Base-by-base conservation (phyloP, 35 echinoderm and acorn worm genomes). In the Heliocidaris erythrogramma region DNA sequence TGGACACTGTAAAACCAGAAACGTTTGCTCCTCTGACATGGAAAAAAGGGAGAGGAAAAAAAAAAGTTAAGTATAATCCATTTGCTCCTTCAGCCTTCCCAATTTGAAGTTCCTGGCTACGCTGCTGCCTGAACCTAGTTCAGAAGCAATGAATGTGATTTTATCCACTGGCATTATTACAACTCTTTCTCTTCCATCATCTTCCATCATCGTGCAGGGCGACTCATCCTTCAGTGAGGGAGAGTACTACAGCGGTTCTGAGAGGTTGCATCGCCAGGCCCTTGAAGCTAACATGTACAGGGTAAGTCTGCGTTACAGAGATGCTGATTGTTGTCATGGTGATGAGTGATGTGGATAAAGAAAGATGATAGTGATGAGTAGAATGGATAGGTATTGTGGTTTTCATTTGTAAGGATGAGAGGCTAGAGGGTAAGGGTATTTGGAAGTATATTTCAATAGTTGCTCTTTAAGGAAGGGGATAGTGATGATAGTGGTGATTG, bases 281-380 rank as follows among this genome's bases (percentile, higher is more conserved):
- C 21, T 50, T 7, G 91, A 92, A 48, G 91, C 47, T 13, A 92
- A 30, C 11, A 30, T 52, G 91, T 92, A 50, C 48, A 92, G 47
- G 91, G 91, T 92, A 92, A 92, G 91, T 50, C n/a, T 24, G 30
- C 24, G 7, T 92, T 8, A n/a, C 27, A 30, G 32, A 30, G 89
- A 91, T 91, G 89, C 12, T 92, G 90, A 35, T 92, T 6, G 27
- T 92, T 32, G 50, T 42, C 12, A 92, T 92, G 91, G 48, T n/a
- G 49, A 59, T 92, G 91, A 92, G 18, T 52, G 91, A 92, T 92
- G 49, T 30, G 2, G 48, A 49, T 91, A 35, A 49, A 47, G 48
- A 91, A 42, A 32, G 89, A 49, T 91, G 89, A 91, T 91, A 35
- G 4, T 91, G 89, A 49, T 5, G 17, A 91, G 5, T 32, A 42